phyloP scores from a whole-genome alignment of 2,113 vertebrate genomes.

The Cyprichromis sp. region DNA sequence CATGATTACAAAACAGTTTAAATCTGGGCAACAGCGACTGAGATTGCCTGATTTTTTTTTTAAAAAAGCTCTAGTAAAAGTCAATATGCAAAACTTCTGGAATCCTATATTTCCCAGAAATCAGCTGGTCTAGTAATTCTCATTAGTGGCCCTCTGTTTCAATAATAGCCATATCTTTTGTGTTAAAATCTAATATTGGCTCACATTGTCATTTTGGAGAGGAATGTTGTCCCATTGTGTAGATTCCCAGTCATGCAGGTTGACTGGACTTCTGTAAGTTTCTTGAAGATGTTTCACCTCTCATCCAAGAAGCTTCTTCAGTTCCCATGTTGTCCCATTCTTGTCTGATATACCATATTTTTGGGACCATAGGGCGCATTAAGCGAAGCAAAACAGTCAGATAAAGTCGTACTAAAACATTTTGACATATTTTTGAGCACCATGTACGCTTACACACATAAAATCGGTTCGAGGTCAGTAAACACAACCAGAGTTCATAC shows the following conservation, averaged over 20 bases:
- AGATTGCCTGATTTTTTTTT: not conserved
- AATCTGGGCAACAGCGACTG: not conserved
- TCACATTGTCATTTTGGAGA: fast-evolving
- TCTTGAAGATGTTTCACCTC: not conserved
- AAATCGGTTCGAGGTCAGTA: fast-evolving
- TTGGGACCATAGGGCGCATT: not conserved
- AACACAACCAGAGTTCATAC: not conserved
- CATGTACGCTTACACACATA: fast-evolving
- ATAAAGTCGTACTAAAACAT: fast-evolving
- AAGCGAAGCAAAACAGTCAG: not conserved
- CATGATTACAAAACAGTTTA: not conserved
- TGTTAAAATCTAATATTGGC: not conserved
- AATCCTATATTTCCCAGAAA: not conserved
- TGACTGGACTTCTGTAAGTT: not conserved
- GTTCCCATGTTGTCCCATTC: not conserved
- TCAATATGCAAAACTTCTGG: fast-evolving
- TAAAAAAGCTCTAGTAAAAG: not conserved
- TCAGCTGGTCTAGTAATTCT: not conserved
- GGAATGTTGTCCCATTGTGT: fast-evolving
- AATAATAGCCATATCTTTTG: fast-evolving
- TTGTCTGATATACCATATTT: not conserved
- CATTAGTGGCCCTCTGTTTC: not conserved
- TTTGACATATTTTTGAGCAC: not conserved
- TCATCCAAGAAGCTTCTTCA: not conserved
- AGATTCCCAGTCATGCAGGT: not conserved